Percentiles rank a stretch among this genome's conserved stretches.
Conservation (phyloP, 2,888 invertebrate species). For the Rhingia campestris region DNA sequence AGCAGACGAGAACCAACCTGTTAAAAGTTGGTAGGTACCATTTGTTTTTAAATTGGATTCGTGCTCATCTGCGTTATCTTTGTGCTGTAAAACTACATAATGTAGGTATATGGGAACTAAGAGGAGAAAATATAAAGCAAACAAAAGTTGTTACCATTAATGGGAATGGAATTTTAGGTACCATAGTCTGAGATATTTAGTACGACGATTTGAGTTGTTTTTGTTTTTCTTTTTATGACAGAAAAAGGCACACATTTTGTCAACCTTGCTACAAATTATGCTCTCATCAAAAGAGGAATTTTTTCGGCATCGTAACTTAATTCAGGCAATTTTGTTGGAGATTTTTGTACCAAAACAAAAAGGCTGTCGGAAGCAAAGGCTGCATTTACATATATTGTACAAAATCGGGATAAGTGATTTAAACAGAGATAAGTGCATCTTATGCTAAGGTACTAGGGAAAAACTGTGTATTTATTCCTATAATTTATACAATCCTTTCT, state of each 20-base stretch:
- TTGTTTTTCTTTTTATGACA: neutral
- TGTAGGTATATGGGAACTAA: neutral
- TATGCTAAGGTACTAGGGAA: too few relatives aligned
- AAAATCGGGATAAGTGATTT: too few relatives aligned
- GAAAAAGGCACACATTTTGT: neutral
- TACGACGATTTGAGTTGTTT: neutral
- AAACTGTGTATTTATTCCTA: too few relatives aligned
- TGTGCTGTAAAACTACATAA: neutral
- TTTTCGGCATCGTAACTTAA: too few relatives aligned
- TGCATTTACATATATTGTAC: too few relatives aligned
- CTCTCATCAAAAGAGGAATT: too few relatives aligned
- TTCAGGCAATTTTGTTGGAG: too few relatives aligned
- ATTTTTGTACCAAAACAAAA: too few relatives aligned
- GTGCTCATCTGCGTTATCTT: neutral
- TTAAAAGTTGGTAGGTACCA: neutral
- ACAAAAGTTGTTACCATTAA: neutral
- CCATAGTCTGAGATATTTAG: neutral
- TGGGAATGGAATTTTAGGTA: neutral
- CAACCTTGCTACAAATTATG: too few relatives aligned
- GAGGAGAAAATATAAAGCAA: neutral
- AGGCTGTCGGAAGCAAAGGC: too few relatives aligned
- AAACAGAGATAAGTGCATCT: too few relatives aligned
- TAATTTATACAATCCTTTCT: too few relatives aligned
- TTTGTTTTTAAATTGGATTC: constrained; percentile 8
- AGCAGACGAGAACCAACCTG: neutral